These are phyloP conservation scores for Agriopis leucophaearia DNA, from an alignment of 2,888 invertebrate genomes.

Conservation along the genomic window DNA sequence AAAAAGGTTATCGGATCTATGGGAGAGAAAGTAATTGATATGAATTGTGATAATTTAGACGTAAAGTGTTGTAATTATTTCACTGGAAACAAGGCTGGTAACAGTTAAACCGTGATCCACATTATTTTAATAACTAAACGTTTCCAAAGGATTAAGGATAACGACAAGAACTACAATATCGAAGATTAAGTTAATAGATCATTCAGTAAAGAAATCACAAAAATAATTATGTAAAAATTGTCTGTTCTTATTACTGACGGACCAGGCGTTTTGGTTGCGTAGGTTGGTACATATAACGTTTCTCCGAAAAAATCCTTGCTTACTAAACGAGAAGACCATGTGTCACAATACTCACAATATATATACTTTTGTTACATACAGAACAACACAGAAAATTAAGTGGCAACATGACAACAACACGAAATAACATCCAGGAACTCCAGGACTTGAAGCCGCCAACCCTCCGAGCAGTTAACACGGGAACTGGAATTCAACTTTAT, in stretches of 20 bases:
- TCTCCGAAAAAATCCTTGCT: background rate
- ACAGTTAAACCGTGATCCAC: background rate
- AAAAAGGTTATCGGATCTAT: constrained; percentile 31
- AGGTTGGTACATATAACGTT: no score
- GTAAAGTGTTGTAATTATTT: constrained; percentile 13
- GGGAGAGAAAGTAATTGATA: constrained; percentile 31
- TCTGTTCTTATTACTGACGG: no score
- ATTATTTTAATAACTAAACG: no score
- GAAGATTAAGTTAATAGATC: no score
- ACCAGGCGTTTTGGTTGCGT: no score
- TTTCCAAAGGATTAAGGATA: no score
- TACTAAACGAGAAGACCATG: background rate
- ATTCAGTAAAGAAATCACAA: no score
- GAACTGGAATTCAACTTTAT: constrained; percentile 2
- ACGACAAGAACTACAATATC: no score
- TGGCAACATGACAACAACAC: constrained; percentile 1
- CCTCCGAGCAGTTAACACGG: constrained; percentile 2
- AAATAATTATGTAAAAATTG: no score
- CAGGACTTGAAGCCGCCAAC: constrained; percentile 1
- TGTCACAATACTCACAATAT: background rate
- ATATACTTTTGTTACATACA: background rate
- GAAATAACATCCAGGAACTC: background rate
- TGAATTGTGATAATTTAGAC: constrained; percentile 31
- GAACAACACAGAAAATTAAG: constrained; percentile 16
- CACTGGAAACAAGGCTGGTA: background rate